These are phyloP conservation scores for Eonycteris spelaea DNA, from an alignment of 2,113 vertebrate genomes.

Conservation along the genomic window DNA sequence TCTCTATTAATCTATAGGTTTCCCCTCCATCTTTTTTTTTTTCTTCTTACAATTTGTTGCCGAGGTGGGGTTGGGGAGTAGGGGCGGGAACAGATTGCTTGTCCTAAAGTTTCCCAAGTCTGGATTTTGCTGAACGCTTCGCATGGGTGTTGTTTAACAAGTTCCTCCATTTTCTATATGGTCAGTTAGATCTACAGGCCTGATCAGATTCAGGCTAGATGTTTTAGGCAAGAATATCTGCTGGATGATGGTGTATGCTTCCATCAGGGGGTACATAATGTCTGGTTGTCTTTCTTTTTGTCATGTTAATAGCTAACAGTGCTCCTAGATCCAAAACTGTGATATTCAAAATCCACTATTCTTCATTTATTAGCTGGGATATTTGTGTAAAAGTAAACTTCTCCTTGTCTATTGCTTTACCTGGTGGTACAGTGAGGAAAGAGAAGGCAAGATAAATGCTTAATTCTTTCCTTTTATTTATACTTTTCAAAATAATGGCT, in stretches of 20 bases:
- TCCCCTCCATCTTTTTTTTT: neutral
- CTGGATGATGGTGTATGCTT: neutral
- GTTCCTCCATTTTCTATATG: neutral
- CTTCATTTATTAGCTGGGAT: neutral
- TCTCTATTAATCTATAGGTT: neutral
- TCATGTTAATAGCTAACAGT: neutral
- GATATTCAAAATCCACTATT: neutral
- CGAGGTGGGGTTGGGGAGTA: neutral
- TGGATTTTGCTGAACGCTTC: neutral
- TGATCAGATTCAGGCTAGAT: neutral
- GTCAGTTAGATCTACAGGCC: neutral
- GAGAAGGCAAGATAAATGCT: neutral
- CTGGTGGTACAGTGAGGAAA: neutral
- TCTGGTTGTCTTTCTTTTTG: neutral
- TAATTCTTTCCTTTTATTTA: neutral
- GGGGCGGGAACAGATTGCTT: neutral
- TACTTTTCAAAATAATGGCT: neutral
- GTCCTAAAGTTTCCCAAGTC: neutral
- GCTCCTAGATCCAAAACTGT: neutral
- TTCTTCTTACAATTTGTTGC: neutral
- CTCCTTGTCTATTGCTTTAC: neutral
- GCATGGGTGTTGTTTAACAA: neutral
- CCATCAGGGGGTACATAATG: neutral
- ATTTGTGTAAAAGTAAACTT: neutral
- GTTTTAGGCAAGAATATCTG: neutral